Conservation (phyloP, 2,113 vertebrate species). For the Opisthocomus hoazin region DNA sequence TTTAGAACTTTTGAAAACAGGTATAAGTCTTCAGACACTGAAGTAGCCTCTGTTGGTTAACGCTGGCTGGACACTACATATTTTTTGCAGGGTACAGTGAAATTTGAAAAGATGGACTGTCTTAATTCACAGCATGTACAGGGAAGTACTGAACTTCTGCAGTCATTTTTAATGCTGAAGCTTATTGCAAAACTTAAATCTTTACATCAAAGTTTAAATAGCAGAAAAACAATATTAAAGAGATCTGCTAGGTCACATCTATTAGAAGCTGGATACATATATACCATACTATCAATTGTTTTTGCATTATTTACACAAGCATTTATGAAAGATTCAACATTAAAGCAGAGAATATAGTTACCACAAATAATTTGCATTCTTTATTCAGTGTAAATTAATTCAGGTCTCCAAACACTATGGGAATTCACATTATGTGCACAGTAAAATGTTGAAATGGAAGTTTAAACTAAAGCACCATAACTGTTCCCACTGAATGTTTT, state of each 20-base stretch:
- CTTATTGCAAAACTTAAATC: background rate
- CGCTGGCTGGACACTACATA: background rate
- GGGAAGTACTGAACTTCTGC: background rate
- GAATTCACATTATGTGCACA: background rate
- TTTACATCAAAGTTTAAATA: background rate
- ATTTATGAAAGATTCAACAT: slow-evolving; percentile 4
- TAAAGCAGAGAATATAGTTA: background rate
- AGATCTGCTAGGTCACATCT: background rate
- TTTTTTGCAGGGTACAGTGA: background rate
- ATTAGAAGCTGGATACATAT: background rate
- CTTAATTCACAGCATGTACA: background rate
- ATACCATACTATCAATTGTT: background rate
- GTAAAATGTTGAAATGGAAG: background rate
- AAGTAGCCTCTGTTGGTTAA: background rate
- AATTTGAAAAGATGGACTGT: background rate
- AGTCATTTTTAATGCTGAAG: background rate
- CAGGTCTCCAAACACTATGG: background rate
- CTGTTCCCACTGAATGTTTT: background rate
- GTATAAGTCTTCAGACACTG: background rate
- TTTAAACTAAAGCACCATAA: background rate
- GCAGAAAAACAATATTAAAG: background rate
- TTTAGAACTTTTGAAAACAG: background rate
- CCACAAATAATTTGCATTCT: background rate
- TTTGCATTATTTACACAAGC: background rate
- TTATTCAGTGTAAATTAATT: slow-evolving; percentile 22